Evolutionary conservation across 2,113 vertebrate genomes (phyloP).

Genomic region (Delphinus delphis): DNA sequence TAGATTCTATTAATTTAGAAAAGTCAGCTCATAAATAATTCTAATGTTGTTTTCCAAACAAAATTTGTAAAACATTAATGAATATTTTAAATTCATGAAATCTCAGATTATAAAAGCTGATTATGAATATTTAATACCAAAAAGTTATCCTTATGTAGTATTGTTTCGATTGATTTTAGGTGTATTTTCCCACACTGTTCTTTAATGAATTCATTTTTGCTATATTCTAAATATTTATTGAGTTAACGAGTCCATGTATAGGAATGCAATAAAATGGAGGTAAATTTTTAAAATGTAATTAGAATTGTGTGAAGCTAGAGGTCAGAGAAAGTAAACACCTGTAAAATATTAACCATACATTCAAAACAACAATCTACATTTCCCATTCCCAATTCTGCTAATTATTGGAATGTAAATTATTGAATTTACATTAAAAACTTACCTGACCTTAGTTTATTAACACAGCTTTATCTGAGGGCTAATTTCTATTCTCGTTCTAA

Average conservation of each 20-base stretch:
- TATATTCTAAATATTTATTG: not conserved
- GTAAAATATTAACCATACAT: slow-evolving; percentile 3
- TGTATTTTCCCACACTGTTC: not conserved
- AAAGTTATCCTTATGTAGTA: not conserved
- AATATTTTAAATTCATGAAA: not conserved
- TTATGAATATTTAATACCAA: not conserved
- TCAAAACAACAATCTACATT: not conserved
- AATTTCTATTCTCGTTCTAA: not conserved
- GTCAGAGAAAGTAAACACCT: not conserved
- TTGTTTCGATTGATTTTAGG: not conserved
- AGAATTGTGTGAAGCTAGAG: not conserved
- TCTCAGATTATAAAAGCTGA: not conserved
- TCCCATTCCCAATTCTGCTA: not conserved
- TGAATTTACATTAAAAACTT: not conserved
- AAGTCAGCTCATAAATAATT: not conserved
- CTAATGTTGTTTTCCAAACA: not conserved
- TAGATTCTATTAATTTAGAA: not conserved
- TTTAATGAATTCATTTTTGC: not conserved
- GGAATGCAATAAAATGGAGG: not conserved
- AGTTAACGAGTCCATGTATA: not conserved
- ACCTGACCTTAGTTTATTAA: not conserved
- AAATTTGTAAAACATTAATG: not conserved
- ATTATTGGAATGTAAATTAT: not conserved
- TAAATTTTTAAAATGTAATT: not conserved
- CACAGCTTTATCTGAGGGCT: not conserved